Evolutionary conservation across 2,797 vertebrate species (phyloP).

Genomic region (Muraenolepis orangiensis): DNA sequence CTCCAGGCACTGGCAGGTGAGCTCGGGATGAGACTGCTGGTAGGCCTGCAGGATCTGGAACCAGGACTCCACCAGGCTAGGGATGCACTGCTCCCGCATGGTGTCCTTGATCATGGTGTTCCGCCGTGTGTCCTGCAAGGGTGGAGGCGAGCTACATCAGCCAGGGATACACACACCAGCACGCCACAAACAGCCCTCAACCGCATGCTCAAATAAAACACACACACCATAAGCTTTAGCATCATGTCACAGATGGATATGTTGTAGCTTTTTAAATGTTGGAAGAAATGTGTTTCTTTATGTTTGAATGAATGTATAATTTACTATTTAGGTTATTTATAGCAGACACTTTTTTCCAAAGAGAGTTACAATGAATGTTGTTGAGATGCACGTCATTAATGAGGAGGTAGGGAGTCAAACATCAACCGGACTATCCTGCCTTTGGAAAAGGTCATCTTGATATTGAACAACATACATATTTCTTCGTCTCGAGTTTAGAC

Average conservation of each 20-base stretch:
- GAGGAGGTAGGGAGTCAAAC: background rate
- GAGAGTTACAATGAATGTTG: background rate
- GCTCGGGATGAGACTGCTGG: slow-evolving; percentile 89
- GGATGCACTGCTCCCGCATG: slow-evolving; percentile 97
- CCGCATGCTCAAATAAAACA: background rate
- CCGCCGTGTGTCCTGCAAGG: slow-evolving; percentile 84
- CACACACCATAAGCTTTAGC: no score
- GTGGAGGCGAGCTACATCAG: background rate
- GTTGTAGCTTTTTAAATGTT: no score
- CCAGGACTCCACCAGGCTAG: slow-evolving; percentile 96
- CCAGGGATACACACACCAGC: background rate
- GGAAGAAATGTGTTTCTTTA: background rate
- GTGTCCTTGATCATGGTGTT: slow-evolving; percentile 94
- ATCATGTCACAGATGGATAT: background rate
- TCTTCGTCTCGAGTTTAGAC: background rate
- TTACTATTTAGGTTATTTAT: no score
- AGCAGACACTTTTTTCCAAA: no score
- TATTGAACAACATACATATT: background rate
- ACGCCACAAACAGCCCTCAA: background rate
- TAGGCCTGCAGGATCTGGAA: slow-evolving; percentile 96
- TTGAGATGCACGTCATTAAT: background rate
- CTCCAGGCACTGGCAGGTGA: slow-evolving; percentile 99
- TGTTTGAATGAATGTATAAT: background rate
- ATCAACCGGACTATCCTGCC: background rate
- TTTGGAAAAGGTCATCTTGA: background rate